Conservation (phyloP, 2,888 invertebrate species). For the Protodeltote pygarga region DNA sequence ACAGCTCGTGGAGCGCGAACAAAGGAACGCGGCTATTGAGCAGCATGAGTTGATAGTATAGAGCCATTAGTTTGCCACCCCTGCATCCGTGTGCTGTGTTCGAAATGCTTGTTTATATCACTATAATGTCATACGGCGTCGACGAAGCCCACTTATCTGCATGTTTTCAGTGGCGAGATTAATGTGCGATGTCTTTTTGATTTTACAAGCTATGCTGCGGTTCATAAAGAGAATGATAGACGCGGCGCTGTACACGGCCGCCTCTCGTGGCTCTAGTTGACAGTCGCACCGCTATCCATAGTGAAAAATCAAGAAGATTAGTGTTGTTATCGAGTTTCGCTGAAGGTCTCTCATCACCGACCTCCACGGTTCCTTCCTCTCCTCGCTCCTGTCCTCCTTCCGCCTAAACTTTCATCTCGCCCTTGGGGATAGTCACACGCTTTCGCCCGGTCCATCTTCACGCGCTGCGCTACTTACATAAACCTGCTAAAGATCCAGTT, state of each 20-base stretch:
- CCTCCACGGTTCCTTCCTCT: slow-evolving; percentile 50
- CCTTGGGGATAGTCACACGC: slow-evolving; percentile 82
- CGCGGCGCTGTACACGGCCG: slow-evolving; percentile 59
- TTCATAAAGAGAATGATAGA: slow-evolving; percentile 57
- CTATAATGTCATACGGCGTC: slow-evolving; percentile 57
- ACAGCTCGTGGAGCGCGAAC: slow-evolving; percentile 57
- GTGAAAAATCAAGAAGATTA: slow-evolving; percentile 80
- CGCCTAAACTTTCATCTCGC: slow-evolving; percentile 66
- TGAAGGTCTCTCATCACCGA: slow-evolving; percentile 85
- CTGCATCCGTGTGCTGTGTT: slow-evolving; percentile 81
- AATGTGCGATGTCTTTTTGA: slow-evolving; percentile 86
- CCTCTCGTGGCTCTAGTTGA: slow-evolving; percentile 55
- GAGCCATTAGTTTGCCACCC: slow-evolving; percentile 76
- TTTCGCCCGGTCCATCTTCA: slow-evolving; percentile 83
- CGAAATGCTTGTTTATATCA: slow-evolving; percentile 70
- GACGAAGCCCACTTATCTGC: slow-evolving; percentile 72
- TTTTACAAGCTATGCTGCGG: slow-evolving; percentile 76
- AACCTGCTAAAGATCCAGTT: slow-evolving; percentile 71
- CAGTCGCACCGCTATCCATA: slow-evolving; percentile 79
- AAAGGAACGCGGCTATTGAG: slow-evolving; percentile 59
- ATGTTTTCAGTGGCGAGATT: slow-evolving; percentile 78
- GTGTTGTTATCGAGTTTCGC: slow-evolving; percentile 78
- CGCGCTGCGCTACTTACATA: slow-evolving; percentile 84
- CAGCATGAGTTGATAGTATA: slow-evolving; percentile 73
- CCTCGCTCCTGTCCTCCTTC: slow-evolving; percentile 52